Base-by-base conservation (phyloP, 1,140 invertebrate genomes). In the Solenopsis fugax region DNA sequence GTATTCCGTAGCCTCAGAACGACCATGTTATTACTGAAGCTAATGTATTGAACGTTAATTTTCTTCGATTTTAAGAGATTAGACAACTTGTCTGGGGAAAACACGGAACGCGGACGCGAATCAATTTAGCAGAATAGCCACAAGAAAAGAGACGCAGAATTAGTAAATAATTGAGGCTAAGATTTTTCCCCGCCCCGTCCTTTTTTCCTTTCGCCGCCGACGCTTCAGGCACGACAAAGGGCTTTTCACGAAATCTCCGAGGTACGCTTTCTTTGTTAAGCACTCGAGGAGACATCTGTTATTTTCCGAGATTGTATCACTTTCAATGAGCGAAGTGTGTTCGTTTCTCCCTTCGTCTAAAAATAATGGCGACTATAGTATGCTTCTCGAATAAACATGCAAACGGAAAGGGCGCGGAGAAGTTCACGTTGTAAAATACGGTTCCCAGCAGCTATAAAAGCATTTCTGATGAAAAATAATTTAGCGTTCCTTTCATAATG, bases 261-360 rank as follows among this genome's bases (percentile, higher is more conserved):
- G 85, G 90, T 90, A 91, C 85, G 78, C 78, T 90, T 91, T 91
- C 87, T 91, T 91, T 91, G 90, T 87, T 71, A 60, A 91, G 87
- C 89, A 91, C 90, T 91, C 75, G 89, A 89, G 73, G 85, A 82
- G 89, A 91, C 90, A 91, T 91, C 90, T 91, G 90, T 91, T 91
- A 91, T 88, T 91, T 91, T 87, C 87, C 72, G 85, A 91, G 89
- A 91, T 91, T 91, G 89, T 91, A 91, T 91, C 90, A 88, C 80
- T 89, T 87, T 87, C 89, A 91, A 87, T 85, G 87, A 91, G 71
- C 60, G 54, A 50, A 82, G 89, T 73, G 76, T 69, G 75, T 90
- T 73, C 69, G 64, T 65, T 85, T 72, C 54, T 56, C 56, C 50
- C 67, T 50, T 76, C 62, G 77, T 58, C 54, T 72, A 86, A 87